Percentiles rank a stretch among this genome's conserved stretches.
Conservation (phyloP, 2,797 vertebrate species). For the Cryptoprocta ferox region DNA sequence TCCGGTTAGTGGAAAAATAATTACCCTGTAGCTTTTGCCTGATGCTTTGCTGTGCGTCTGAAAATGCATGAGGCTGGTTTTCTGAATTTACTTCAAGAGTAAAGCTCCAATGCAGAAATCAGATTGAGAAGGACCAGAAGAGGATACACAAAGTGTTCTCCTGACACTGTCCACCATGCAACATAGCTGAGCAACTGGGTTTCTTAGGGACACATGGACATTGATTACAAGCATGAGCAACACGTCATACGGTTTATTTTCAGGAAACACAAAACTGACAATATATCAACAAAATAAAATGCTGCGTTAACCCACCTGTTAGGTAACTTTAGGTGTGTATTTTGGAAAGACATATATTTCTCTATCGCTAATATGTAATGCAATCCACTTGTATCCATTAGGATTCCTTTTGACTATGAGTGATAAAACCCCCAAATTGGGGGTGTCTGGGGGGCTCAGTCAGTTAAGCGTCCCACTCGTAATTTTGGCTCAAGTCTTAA, state of each 20-base stretch:
- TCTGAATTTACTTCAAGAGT: neutral
- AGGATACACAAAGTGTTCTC: too few relatives aligned
- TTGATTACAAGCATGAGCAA: neutral
- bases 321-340: neutral
- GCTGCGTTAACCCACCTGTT: neutral
- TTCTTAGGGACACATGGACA: neutral
- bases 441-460: too few relatives aligned
- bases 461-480: too few relatives aligned
- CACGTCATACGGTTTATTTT: neutral
- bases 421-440: neutral
- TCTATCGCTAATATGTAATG: neutral
- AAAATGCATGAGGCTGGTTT: neutral
- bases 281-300: neutral
- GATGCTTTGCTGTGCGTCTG: neutral
- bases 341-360: neutral
- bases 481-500: too few relatives aligned
- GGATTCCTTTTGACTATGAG: neutral
- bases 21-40: neutral
- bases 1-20: neutral
- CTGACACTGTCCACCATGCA: neutral
- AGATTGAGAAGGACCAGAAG: neutral
- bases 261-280: neutral
- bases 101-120: neutral
- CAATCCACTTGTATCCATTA: neutral
- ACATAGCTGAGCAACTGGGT: accelerated